Evolutionary conservation across 2,888 invertebrate species (phyloP), one percentile per base, ranked within the genome.

Genomic region (Dryomyza anilis): DNA sequence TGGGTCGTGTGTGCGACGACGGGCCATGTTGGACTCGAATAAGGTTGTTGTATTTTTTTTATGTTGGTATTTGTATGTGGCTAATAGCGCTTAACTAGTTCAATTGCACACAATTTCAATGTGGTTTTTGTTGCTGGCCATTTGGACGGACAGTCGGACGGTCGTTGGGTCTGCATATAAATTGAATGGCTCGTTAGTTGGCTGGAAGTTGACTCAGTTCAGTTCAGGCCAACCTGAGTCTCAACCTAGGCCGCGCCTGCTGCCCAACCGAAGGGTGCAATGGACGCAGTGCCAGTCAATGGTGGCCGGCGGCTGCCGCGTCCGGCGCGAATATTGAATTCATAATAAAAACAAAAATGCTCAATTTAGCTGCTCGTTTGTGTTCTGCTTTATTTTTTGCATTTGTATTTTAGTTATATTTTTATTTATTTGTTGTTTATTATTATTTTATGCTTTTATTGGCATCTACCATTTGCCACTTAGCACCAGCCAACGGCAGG

Each of bases 11-110:
- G n/a, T n/a, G n/a, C n/a, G n/a, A n/a, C n/a, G n/a, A n/a, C n/a
- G n/a, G n/a, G n/a, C n/a, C n/a, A n/a, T n/a, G n/a, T n/a, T n/a
- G n/a, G n/a, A n/a, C n/a, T n/a, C 27, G 33, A 36, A 36, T 16
- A 3, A 33, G 16, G 27, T 53, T 36, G 21, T 23, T 55, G 33
- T 30, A 12, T 21, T 36, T 12, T 39, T 25, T 43, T 39, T 14
- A 21, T 55, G 36, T 25, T 36, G 6, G 60, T 10, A 36, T 52
- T 50, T 60, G 52, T 60, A 36, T 60, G n/a, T 52, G 60, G 52
- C 60, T 60, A 60, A 60, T 60, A 60, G 52, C 60, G 36, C 19
- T 52, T 60, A 60, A 50, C 60, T 60, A 60, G 50, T 60, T 52
- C 60, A 39, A 33, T 60, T 52, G 50, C 27, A 52, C 23, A 25